A percentile compares a stretch with the other conserved stretches of the same genome.
Conservation (phyloP, 2,888 invertebrate species). For the Celastrina argiolus region DNA sequence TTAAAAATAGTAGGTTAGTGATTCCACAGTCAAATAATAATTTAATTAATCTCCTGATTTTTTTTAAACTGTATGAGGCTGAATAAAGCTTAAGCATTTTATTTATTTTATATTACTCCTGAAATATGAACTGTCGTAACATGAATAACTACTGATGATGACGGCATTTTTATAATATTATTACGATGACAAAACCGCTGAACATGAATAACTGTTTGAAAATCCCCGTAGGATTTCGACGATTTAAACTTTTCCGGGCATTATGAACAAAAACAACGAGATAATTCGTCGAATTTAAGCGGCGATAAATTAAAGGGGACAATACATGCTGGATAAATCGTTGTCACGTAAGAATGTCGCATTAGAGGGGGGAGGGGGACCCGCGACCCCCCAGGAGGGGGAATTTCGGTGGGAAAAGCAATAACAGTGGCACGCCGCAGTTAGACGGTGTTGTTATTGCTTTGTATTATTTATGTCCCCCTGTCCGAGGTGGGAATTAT, state of each 20-base stretch:
- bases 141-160: no score
- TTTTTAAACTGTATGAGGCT: no score
- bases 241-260: constrained; percentile 4
- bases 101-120: no score
- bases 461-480: constrained; percentile 67
- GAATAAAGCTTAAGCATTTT: no score
- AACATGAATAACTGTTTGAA: no score
- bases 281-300: constrained; percentile 62
- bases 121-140: no score
- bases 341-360: constrained; percentile 76
- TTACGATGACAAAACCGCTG: no score
- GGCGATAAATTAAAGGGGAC: constrained; percentile 67
- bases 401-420: constrained; percentile 42
- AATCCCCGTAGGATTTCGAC: not conserved
- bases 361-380: constrained; percentile 50
- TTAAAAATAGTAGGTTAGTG: no score
- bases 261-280: constrained; percentile 38
- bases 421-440: constrained; percentile 69
- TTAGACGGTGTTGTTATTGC: constrained; percentile 65
- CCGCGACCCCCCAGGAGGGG: constrained; percentile 25
- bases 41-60: no score
- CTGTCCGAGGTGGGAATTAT: constrained; percentile 53
- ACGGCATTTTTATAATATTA: no score
- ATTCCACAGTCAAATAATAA: no score
- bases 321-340: constrained; percentile 75